These are phyloP conservation scores for Drosophila peninsularis DNA, from an alignment of 2,888 invertebrate species.

Conservation along the genomic window DNA sequence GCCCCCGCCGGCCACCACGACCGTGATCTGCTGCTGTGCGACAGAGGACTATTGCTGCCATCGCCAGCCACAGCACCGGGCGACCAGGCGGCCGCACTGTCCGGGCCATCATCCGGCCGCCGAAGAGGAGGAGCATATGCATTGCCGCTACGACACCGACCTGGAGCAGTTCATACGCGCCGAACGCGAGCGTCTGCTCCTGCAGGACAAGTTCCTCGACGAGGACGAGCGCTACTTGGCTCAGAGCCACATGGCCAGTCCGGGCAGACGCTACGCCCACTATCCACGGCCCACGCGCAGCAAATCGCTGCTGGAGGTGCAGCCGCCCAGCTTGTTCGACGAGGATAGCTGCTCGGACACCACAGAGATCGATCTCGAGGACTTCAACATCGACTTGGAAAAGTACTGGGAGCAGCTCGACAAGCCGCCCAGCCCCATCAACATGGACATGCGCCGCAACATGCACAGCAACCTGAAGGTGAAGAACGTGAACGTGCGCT, in stretches of 20 bases:
- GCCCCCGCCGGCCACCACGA: slow-evolving; percentile 33
- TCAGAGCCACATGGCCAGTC: slow-evolving; percentile 49
- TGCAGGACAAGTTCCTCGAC: slow-evolving; percentile 84
- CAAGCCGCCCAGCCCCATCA: slow-evolving; percentile 84
- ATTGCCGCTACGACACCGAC: slow-evolving; percentile 83
- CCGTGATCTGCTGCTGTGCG: slow-evolving; percentile 82
- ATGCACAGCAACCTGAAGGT: slow-evolving; percentile 84
- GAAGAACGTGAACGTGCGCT: slow-evolving; percentile 83
- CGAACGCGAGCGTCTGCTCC: slow-evolving; percentile 82
- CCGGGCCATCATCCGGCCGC: slow-evolving; percentile 82
- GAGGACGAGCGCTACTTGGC: slow-evolving; percentile 83
- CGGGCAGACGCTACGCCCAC: slow-evolving; percentile 47
- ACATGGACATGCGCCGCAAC: slow-evolving; percentile 84
- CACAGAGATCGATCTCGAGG: slow-evolving; percentile 84
- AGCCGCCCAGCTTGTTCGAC: slow-evolving; percentile 83
- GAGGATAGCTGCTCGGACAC: slow-evolving; percentile 84
- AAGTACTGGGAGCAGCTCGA: slow-evolving; percentile 85
- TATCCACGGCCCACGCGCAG: slow-evolving; percentile 80
- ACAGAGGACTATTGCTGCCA: slow-evolving; percentile 84
- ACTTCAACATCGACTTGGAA: slow-evolving; percentile 84
- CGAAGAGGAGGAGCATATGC: slow-evolving; percentile 83
- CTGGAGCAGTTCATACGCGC: slow-evolving; percentile 83
- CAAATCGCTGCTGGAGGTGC: slow-evolving; percentile 84
- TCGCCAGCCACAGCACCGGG: slow-evolving; percentile 69
- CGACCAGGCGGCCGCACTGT: slow-evolving; percentile 64